A percentile compares a stretch with the other conserved stretches of the same genome.
Conservation (phyloP, 2,113 vertebrate genomes). For the Kobus ellipsiprymnus region DNA sequence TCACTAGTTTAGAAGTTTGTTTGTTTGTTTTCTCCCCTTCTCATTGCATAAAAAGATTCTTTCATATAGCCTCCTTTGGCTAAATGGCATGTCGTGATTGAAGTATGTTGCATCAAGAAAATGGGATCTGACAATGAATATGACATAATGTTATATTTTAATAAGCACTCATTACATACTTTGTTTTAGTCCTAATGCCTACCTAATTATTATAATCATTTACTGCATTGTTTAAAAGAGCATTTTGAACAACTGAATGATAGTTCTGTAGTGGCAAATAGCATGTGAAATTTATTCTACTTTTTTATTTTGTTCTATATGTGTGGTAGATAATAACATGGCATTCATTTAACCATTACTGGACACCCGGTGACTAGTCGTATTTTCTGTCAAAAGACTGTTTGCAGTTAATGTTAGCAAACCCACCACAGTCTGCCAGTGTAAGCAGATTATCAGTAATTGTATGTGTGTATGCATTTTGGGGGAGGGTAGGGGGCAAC, state of each 20-base stretch:
- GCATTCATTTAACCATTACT: slow-evolving; percentile 91
- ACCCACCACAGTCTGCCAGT: slow-evolving; percentile 89
- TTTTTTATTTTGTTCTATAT: slow-evolving; percentile 89
- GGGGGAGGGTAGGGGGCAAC: slow-evolving; percentile 86
- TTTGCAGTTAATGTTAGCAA: slow-evolving; percentile 93
- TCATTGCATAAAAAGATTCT: slow-evolving; percentile 43
- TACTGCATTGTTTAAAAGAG: slow-evolving; percentile 67
- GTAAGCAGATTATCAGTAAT: slow-evolving; percentile 97
- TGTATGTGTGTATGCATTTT: slow-evolving; percentile 94
- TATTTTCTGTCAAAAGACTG: slow-evolving; percentile 93
- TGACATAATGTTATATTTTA: slow-evolving; percentile 69
- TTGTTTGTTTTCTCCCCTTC: not conserved
- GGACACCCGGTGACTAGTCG: slow-evolving; percentile 91
- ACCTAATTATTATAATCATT: slow-evolving; percentile 69
- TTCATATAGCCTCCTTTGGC: slow-evolving; percentile 61
- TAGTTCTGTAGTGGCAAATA: slow-evolving; percentile 76
- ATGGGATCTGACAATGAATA: slow-evolving; percentile 60
- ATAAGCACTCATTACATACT: slow-evolving; percentile 64
- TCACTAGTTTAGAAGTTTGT: slow-evolving; percentile 50
- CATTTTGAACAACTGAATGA: slow-evolving; percentile 68
- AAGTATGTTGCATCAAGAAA: slow-evolving; percentile 64
- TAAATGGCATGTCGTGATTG: slow-evolving; percentile 44
- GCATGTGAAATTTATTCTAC: slow-evolving; percentile 80
- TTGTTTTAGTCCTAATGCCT: slow-evolving; percentile 68
- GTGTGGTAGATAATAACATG: slow-evolving; percentile 89